These are phyloP conservation scores for Ameiurus melas DNA, from an alignment of 2,113 vertebrate species.

Conservation along the genomic window DNA sequence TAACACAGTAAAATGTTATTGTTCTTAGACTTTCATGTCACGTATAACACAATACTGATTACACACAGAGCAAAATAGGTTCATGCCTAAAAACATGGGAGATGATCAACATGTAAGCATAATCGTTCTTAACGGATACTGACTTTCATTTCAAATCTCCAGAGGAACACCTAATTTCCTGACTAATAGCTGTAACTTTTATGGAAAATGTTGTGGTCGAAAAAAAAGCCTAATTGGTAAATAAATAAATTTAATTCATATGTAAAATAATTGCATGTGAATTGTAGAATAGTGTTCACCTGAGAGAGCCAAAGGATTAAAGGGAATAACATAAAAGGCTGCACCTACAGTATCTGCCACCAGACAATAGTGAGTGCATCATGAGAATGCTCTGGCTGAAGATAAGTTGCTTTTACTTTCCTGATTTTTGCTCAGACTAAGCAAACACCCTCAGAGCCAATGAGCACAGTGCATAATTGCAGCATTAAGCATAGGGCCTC, in stretches of 20 bases:
- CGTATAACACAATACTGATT: not conserved
- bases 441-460: constrained; percentile 52
- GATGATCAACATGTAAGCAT: not conserved
- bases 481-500: constrained; percentile 55
- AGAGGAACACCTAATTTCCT: not conserved
- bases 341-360: constrained; percentile 30
- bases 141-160: not conserved
- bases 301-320: not conserved
- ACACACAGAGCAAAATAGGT: not conserved
- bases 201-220: not conserved
- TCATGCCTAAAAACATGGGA: not conserved
- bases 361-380: constrained; percentile 52
- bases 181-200: not conserved
- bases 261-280: not conserved
- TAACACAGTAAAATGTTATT: not conserved
- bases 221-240: not conserved
- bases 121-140: not conserved
- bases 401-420: constrained; percentile 53
- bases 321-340: not conserved
- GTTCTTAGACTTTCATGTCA: not conserved
- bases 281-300: not conserved
- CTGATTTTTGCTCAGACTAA: constrained; percentile 54
- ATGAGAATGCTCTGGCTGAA: constrained; percentile 42
- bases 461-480: constrained; percentile 54
- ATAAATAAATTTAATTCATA: not conserved